Conservation (phyloP, 2,113 vertebrate species). For the Catagonus wagneri region DNA sequence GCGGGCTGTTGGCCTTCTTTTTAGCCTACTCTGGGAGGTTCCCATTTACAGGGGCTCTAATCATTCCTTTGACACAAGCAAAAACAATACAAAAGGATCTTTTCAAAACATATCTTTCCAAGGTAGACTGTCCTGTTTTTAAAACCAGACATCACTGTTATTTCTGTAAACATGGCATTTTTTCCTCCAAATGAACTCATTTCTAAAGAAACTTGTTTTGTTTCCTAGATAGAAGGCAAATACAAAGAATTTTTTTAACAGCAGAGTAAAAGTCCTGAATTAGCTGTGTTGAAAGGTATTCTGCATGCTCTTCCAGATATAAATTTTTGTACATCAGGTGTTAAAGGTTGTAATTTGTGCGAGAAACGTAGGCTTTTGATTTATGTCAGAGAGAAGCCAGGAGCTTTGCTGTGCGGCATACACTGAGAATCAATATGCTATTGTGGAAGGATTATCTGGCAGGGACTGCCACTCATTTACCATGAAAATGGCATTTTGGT, state of each 20-base stretch:
- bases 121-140: slow-evolving; percentile 66
- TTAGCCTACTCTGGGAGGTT: slow-evolving; percentile 88
- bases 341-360: background rate
- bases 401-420: background rate
- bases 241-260: background rate
- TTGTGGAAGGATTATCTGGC: background rate
- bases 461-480: background rate
- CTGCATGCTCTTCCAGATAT: background rate
- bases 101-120: slow-evolving; percentile 78
- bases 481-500: slow-evolving; percentile 2
- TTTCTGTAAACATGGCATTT: slow-evolving; percentile 57
- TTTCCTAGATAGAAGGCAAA: slow-evolving; percentile 39
- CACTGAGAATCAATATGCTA: background rate
- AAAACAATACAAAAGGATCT: slow-evolving; percentile 82
- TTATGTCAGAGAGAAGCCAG: background rate
- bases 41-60: slow-evolving; percentile 82
- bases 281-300: background rate
- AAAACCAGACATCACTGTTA: slow-evolving; percentile 58
- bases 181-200: background rate
- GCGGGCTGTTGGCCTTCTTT: slow-evolving; percentile 86
- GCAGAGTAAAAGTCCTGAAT: background rate
- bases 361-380: background rate
- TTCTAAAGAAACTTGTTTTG: background rate
- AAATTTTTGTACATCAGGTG: background rate
- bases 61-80: slow-evolving; percentile 87